phyloP scores from a whole-genome alignment of 2,113 vertebrate species.

The Platysteira castanea region DNA sequence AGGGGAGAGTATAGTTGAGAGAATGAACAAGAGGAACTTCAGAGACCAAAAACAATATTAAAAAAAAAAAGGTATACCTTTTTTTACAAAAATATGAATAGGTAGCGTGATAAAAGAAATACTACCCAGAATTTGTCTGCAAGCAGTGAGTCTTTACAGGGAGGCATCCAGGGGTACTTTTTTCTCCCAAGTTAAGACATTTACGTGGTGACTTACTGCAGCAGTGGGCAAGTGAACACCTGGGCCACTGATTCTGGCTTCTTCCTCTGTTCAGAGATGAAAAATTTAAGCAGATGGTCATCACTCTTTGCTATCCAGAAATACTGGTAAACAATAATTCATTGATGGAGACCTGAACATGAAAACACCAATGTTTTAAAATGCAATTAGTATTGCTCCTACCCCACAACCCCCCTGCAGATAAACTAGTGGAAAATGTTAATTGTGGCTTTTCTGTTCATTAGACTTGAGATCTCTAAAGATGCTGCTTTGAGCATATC shows the following conservation, averaged over 20 bases:
- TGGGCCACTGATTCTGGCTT: neutral
- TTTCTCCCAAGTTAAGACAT: neutral
- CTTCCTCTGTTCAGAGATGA: neutral
- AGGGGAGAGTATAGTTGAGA: neutral
- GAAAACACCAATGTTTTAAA: neutral
- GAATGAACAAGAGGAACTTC: neutral
- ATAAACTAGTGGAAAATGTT: neutral
- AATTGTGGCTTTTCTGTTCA: neutral
- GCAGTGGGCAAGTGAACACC: neutral
- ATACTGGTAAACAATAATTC: neutral
- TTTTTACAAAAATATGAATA: neutral
- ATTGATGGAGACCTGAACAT: neutral
- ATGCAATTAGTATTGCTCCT: neutral
- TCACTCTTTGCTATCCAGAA: neutral
- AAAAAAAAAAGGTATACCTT: neutral
- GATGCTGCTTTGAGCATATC: neutral
- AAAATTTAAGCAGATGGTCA: neutral
- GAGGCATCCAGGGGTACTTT: neutral
- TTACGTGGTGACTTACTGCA: neutral
- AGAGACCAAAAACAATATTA: neutral
- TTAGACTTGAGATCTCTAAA: neutral
- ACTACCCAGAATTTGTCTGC: neutral
- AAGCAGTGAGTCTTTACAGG: neutral
- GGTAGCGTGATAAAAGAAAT: neutral
- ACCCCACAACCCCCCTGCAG: rapidly evolving